phyloP scores from a whole-genome alignment of 2,888 invertebrate genomes.

The Glaucopsyche alexis region DNA sequence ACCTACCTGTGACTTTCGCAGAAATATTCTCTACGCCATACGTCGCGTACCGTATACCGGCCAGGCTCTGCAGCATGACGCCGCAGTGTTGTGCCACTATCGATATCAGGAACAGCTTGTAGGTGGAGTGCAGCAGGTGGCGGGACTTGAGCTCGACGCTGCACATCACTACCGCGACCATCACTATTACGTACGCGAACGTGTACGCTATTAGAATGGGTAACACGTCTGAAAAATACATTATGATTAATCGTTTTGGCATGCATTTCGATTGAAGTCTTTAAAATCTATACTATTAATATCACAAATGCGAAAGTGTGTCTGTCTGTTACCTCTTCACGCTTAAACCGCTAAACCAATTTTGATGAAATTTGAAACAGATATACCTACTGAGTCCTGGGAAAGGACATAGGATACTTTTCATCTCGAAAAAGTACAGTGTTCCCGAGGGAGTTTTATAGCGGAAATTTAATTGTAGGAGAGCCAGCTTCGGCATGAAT shows the following conservation, averaged over 20 bases:
- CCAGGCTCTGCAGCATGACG: constrained; percentile 83
- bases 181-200: constrained; percentile 85
- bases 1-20: constrained; percentile 73
- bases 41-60: constrained; percentile 88
- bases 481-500: no score
- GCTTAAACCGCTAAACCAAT: no score
- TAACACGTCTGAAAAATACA: constrained; percentile 85
- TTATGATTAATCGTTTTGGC: neutral
- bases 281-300: no score
- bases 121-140: constrained; percentile 92
- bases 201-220: constrained; percentile 89
- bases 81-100: constrained; percentile 85
- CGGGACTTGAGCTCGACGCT: constrained; percentile 87
- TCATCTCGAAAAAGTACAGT: no score
- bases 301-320: no score
- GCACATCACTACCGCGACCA: constrained; percentile 86
- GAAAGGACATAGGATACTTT: no score
- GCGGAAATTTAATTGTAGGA: no score
- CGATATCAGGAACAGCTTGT: constrained; percentile 90
- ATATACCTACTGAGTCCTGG: no score
- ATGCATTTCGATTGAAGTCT: neutral
- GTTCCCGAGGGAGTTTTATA: no score
- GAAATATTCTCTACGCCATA: constrained; percentile 83
- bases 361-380: no score
- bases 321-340: no score